phyloP scores from a whole-genome alignment of 1,140 invertebrate species.

The Lucilia sericata region DNA sequence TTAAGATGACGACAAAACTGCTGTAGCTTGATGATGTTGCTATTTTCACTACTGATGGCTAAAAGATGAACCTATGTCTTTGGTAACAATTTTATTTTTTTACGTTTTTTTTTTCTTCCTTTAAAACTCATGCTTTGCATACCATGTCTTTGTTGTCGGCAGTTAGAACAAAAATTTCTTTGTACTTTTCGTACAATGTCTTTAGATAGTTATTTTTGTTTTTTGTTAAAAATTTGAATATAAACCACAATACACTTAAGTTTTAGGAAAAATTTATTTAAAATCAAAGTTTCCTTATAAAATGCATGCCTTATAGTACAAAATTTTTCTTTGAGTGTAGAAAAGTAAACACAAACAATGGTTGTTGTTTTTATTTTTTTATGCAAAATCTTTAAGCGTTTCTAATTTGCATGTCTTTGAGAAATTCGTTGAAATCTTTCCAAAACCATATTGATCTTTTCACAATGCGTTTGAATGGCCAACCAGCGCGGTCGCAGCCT shows the following conservation, averaged over 20 bases:
- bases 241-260: too few species aligned
- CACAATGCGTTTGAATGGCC: not conserved
- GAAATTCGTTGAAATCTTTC: slow-evolving; percentile 36
- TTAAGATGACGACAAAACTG: not conserved
- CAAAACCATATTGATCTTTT: slow-evolving; percentile 36
- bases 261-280: too few species aligned
- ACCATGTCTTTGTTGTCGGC: slow-evolving; percentile 9
- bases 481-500: not conserved
- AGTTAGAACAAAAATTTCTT: slow-evolving; percentile 17
- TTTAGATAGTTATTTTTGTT: not conserved
- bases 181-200: not conserved
- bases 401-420: slow-evolving; percentile 40
- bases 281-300: too few species aligned
- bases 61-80: slow-evolving; percentile 5
- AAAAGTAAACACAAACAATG: not conserved
- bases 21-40: not conserved
- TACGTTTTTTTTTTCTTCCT: not conserved
- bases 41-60: not conserved
- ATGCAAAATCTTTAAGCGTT: slow-evolving; percentile 5
- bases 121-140: slow-evolving; percentile 10
- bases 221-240: not conserved
- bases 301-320: too few species aligned
- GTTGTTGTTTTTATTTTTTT: slow-evolving; percentile 6
- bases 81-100: not conserved
- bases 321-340: too few species aligned